Percentiles rank a stretch among this genome's conserved stretches.
phyloP scores from a whole-genome alignment of 1,140 invertebrate genomes.

The Lucilia cuprina region DNA sequence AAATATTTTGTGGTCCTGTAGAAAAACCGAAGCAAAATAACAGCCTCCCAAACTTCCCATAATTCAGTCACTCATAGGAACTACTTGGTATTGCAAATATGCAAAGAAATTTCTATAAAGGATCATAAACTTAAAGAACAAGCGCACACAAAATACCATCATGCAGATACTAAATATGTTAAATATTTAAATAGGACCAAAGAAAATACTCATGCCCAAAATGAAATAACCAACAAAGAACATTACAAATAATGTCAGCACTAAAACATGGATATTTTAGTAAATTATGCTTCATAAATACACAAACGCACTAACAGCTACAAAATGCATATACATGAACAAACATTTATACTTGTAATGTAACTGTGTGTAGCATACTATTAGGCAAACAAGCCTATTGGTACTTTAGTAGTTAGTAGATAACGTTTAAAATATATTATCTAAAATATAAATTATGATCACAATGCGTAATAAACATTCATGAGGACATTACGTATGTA shows the following conservation, averaged over 20 bases:
- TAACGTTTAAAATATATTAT: slow-evolving; percentile 30
- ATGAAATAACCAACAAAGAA: not conserved
- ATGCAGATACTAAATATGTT: not conserved
- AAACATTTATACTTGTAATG: not conserved
- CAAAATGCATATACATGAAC: not conserved
- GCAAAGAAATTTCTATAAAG: not conserved
- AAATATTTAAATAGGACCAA: not conserved
- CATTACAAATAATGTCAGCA: not conserved
- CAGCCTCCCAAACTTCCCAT: not conserved
- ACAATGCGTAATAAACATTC: slow-evolving; percentile 31
- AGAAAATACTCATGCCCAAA: not conserved
- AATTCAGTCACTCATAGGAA: not conserved
- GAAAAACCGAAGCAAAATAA: not conserved
- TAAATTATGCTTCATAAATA: not conserved
- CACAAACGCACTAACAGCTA: not conserved
- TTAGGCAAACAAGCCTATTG: slow-evolving; percentile 23
- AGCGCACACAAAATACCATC: not conserved
- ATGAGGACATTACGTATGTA: slow-evolving; percentile 21
- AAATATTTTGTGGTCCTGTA: not conserved
- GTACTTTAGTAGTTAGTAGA: slow-evolving; percentile 23
- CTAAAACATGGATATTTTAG: not conserved
- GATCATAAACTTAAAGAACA: not conserved
- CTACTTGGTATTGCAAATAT: not conserved
- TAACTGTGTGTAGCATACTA: not conserved
- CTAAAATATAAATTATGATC: slow-evolving; percentile 34